Conservation (phyloP, 2,797 vertebrate species). For the Heliangelus exortis region DNA sequence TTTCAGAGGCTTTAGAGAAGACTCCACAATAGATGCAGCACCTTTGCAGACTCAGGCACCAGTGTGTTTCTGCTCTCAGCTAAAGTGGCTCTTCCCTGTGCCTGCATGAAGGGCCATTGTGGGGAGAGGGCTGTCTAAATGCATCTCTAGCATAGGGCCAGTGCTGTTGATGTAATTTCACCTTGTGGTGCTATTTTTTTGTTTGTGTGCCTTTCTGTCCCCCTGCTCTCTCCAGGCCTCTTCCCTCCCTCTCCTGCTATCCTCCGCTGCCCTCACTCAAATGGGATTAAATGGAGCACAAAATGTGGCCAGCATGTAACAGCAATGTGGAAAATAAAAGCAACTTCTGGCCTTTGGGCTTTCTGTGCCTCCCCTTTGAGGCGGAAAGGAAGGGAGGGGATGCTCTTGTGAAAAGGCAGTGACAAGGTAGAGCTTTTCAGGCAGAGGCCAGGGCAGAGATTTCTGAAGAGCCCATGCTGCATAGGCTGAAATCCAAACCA, state of each 20-base stretch:
- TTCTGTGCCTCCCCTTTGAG: fast-evolving
- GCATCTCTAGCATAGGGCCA: neutral
- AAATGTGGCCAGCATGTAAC: constrained; percentile 30
- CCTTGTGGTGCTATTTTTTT: neutral
- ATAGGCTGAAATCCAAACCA: neutral
- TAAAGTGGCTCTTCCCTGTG: constrained; percentile 45
- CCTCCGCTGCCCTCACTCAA: constrained; percentile 41
- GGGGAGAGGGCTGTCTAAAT: constrained; percentile 42
- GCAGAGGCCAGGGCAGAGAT: neutral
- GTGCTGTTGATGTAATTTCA: constrained; percentile 46
- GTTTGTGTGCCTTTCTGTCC: neutral
- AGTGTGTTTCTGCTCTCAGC: constrained; percentile 21
- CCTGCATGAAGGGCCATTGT: constrained; percentile 32
- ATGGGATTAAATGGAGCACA: constrained; percentile 66
- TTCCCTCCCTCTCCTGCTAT: neutral
- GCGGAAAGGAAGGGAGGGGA: neutral
- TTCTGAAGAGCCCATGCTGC: neutral
- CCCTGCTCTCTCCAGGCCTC: neutral
- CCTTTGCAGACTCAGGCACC: neutral
- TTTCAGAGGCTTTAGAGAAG: neutral
- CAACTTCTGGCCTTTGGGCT: neutral
- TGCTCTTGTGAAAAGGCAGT: neutral
- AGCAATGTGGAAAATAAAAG: constrained; percentile 6
- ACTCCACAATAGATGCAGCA: neutral
- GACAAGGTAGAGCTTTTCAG: neutral